Conservation (phyloP, 2,797 vertebrate species). For the Allobates femoralis region DNA sequence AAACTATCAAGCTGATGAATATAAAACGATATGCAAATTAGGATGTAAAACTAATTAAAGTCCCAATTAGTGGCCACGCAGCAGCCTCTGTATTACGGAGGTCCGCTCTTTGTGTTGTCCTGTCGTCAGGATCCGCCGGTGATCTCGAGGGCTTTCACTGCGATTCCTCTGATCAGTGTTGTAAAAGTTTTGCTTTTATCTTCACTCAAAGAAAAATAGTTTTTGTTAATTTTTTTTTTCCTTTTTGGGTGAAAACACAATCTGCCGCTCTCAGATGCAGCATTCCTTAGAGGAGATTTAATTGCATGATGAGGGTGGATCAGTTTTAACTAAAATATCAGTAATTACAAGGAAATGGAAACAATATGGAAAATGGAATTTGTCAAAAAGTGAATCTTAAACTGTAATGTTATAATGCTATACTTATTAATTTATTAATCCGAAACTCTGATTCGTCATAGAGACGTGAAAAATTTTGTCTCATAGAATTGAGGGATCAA, state of each 20-base stretch:
- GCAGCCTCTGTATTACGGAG: background rate
- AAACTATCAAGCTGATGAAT: background rate
- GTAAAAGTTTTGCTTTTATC: slow-evolving; percentile 47
- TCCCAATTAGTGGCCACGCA: slow-evolving; percentile 6
- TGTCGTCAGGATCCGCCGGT: background rate
- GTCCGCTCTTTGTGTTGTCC: background rate
- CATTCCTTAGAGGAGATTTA: slow-evolving; percentile 42
- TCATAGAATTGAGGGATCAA: too few species aligned
- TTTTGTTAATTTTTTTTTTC: background rate
- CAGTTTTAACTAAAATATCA: background rate
- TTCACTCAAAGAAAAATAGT: slow-evolving; percentile 29
- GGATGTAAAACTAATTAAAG: slow-evolving; percentile 23
- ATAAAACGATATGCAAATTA: slow-evolving; percentile 42
- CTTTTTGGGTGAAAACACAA: slow-evolving; percentile 42
- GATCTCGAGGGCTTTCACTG: slow-evolving; percentile 16
- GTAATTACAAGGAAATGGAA: background rate
- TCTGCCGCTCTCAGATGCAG: slow-evolving; percentile 25
- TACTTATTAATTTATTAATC: too few species aligned
- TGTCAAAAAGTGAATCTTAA: background rate
- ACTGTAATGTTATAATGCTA: background rate
- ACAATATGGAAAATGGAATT: background rate
- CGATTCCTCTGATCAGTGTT: slow-evolving; percentile 40
- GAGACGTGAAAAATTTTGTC: too few species aligned
- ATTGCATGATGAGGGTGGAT: background rate
- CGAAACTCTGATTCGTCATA: too few species aligned